Conservation (phyloP, 2,113 vertebrate genomes). For the Melanostigma gelatinosum region DNA sequence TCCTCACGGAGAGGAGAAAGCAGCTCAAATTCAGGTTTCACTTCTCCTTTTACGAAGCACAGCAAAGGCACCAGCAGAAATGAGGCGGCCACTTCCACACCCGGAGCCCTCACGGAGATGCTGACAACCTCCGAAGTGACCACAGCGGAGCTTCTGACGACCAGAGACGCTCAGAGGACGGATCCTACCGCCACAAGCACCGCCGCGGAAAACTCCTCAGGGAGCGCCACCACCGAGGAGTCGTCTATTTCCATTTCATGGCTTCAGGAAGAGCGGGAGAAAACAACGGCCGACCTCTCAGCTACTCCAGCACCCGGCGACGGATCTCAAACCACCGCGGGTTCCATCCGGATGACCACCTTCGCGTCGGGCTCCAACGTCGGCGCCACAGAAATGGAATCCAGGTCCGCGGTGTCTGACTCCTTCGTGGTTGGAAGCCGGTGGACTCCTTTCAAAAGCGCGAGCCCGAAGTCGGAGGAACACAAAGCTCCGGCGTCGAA, state of each 20-base stretch:
- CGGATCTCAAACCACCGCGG: constrained; percentile 21
- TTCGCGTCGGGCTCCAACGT: constrained; percentile 12
- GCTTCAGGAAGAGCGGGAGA: constrained; percentile 62
- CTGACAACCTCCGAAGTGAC: constrained; percentile 63
- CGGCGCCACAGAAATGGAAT: constrained; percentile 63
- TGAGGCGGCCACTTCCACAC: constrained; percentile 37
- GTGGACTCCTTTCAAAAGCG: constrained; percentile 54
- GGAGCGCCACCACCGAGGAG: constrained; percentile 43
- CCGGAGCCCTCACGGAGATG: constrained; percentile 33
- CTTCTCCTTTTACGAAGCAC: constrained; percentile 55
- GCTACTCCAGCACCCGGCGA: constrained; percentile 32
- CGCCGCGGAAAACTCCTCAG: constrained; percentile 29
- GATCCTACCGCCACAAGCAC: constrained; percentile 27
- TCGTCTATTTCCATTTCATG: constrained; percentile 67
- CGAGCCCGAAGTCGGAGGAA: constrained; percentile 51
- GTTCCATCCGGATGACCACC: constrained; percentile 48
- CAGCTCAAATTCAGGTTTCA: constrained; percentile 37
- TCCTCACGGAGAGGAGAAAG: constrained; percentile 36
- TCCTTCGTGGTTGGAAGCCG: constrained; percentile 67
- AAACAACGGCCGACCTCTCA: constrained; percentile 12
- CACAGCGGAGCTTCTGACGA: constrained; percentile 38
- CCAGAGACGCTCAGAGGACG: constrained; percentile 33
- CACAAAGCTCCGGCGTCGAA: constrained; percentile 25
- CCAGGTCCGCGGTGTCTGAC: constrained; percentile 72
- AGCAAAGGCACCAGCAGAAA: constrained; percentile 24